Evolutionary conservation across 1,140 invertebrate species (phyloP).

Genomic region (Heterodera schachtii): DNA sequence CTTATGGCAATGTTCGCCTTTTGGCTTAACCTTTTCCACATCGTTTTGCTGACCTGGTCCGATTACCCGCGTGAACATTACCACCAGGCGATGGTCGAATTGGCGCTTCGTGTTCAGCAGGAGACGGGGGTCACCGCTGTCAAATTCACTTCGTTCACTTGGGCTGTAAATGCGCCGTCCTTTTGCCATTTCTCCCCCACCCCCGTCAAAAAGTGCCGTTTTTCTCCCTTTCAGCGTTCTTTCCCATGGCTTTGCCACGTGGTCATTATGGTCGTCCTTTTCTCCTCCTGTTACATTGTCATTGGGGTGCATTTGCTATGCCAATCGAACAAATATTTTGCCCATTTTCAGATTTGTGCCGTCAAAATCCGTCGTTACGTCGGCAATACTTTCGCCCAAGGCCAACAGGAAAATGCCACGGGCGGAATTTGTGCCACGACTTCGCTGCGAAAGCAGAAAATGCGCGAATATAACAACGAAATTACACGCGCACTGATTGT

Average conservation of each 20-base stretch:
- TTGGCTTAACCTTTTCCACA: constrained; percentile 25
- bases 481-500: constrained; percentile 26
- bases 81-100: constrained; percentile 11
- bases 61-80: constrained; percentile 23
- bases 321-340: not conserved
- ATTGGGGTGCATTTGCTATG: constrained; percentile 3
- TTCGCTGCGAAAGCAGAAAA: constrained; percentile 8
- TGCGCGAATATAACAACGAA: constrained; percentile 32
- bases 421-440: not conserved
- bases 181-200: not conserved
- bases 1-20: constrained; percentile 20
- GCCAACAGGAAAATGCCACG: not conserved
- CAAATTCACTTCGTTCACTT: constrained; percentile 23
- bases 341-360: constrained; percentile 12
- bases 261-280: constrained; percentile 23
- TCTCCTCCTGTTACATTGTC: constrained; percentile 21
- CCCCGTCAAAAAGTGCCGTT: not conserved
- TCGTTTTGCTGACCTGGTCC: constrained; percentile 23
- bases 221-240: constrained; percentile 13
- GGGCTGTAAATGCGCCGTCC: constrained; percentile 1
- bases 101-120: constrained; percentile 13
- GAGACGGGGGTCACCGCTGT: constrained; percentile 19
- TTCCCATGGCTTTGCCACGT: constrained; percentile 26
- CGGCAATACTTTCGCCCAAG: constrained; percentile 6
- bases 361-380: constrained; percentile 23